Evolutionary conservation across 2,888 invertebrate genomes (phyloP).

Genomic region (Diabrotica balteata): DNA sequence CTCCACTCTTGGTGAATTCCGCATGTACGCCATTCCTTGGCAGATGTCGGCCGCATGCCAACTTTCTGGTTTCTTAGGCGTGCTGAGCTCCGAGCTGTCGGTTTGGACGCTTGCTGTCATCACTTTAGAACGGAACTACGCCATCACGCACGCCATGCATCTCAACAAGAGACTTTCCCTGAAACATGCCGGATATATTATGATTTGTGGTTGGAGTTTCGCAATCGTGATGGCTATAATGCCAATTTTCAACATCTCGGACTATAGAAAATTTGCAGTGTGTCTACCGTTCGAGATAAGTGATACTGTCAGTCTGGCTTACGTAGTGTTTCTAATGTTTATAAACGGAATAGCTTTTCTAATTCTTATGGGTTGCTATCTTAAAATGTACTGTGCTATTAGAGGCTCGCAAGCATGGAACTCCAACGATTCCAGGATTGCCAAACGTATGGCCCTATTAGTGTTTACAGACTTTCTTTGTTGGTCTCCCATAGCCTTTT

Average conservation of each 20-base stretch:
- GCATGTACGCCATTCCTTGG: slow-evolving; percentile 96
- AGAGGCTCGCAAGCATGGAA: slow-evolving; percentile 98
- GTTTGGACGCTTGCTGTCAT: slow-evolving; percentile 97
- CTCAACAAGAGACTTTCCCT: slow-evolving; percentile 92
- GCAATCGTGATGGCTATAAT: slow-evolving; percentile 85
- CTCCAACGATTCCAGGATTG: slow-evolving; percentile 94
- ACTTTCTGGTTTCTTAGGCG: slow-evolving; percentile 93
- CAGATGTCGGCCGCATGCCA: slow-evolving; percentile 94
- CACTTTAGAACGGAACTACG: slow-evolving; percentile 93
- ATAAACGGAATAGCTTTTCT: slow-evolving; percentile 94
- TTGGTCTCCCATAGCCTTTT: slow-evolving; percentile 98
- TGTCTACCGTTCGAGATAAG: slow-evolving; percentile 93
- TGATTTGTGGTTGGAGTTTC: slow-evolving; percentile 93
- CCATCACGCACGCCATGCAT: slow-evolving; percentile 97
- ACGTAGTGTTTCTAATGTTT: slow-evolving; percentile 89
- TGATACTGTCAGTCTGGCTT: slow-evolving; percentile 78
- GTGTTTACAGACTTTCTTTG: slow-evolving; percentile 98
- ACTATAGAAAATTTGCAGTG: slow-evolving; percentile 95
- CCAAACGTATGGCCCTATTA: slow-evolving; percentile 94
- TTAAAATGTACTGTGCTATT: slow-evolving; percentile 97
- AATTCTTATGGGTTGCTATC: slow-evolving; percentile 93
- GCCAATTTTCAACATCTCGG: slow-evolving; percentile 90
- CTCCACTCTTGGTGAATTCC: slow-evolving; percentile 93
- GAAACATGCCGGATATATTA: slow-evolving; percentile 89
- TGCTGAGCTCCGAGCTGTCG: slow-evolving; percentile 90